Percentiles rank a stretch among this genome's conserved stretches.
These are phyloP conservation scores for Ganaspis sp. DNA, from an alignment of 1,140 invertebrate genomes.

Conservation along the genomic window DNA sequence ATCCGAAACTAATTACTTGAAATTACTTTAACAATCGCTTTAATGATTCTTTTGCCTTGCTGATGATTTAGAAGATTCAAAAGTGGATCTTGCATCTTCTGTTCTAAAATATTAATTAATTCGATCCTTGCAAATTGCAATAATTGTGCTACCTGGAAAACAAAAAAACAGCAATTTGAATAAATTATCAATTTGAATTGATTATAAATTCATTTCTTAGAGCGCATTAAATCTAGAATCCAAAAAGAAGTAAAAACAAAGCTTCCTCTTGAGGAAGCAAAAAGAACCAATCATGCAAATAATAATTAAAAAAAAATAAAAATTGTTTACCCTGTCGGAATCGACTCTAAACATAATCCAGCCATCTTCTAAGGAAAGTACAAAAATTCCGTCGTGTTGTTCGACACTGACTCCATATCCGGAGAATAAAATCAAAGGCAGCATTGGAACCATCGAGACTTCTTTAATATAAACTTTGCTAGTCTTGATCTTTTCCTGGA, in stretches of 20 bases:
- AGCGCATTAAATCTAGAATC: no score
- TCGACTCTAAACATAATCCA: conserved; percentile 90
- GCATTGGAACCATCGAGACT: conserved; percentile 86
- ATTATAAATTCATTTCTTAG: conserved; percentile 29
- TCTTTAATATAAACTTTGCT: conserved; percentile 87
- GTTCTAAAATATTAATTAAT: conserved; percentile 84
- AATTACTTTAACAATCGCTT: conserved; percentile 85
- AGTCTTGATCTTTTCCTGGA: conserved; percentile 90
- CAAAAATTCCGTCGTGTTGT: conserved; percentile 84
- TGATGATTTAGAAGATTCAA: conserved; percentile 86
- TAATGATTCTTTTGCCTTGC: conserved; percentile 86
- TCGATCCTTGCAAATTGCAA: conserved; percentile 85
- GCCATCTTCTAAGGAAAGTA: conserved; percentile 87
- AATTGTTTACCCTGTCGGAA: conserved; percentile 80
- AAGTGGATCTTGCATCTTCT: conserved; percentile 88
- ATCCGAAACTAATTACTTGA: conserved; percentile 65
- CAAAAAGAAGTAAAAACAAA: no score
- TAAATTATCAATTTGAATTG: no score
- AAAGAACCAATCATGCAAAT: no score
- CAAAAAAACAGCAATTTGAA: no score
- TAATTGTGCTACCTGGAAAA: conserved; percentile 83
- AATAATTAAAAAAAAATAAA: conserved; percentile 15
- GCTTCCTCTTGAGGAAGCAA: no score
- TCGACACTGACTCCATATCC: conserved; percentile 84
- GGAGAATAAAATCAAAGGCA: conserved; percentile 89